These are phyloP conservation scores for Etheostoma perlongum DNA, from an alignment of 2,797 vertebrate species.

Conservation along the genomic window DNA sequence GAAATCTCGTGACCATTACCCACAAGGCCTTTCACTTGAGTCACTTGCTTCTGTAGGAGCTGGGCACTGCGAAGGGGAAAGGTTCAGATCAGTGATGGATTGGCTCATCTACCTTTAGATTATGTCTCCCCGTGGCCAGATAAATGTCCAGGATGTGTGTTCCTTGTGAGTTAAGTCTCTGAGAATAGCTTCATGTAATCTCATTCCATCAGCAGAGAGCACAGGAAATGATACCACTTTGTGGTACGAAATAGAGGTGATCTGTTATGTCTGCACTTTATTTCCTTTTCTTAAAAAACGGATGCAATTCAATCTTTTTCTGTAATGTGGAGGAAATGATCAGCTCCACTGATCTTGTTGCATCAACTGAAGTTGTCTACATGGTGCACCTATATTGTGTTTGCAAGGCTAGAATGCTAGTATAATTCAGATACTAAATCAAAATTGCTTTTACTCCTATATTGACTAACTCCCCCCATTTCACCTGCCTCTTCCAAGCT, in stretches of 20 bases:
- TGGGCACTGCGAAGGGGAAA: conserved; percentile 7
- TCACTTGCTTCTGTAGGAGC: conserved; percentile 20
- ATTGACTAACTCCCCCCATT: not conserved
- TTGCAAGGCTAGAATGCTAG: conserved; percentile 13
- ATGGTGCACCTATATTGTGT: conserved; percentile 25
- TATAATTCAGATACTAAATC: conserved; percentile 47
- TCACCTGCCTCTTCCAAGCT: not conserved
- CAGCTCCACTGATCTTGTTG: conserved; percentile 20
- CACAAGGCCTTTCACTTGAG: conserved; percentile 1
- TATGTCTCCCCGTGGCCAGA: conserved; percentile 61
- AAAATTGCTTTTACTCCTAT: conserved; percentile 37
- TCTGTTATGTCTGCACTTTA: conserved; percentile 61
- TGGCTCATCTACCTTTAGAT: conserved; percentile 56
- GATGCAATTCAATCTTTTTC: conserved; percentile 38
- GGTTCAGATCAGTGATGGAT: conserved; percentile 60
- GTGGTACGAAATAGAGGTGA: conserved; percentile 52
- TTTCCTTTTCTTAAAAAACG: conserved; percentile 52
- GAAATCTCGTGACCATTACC: not conserved
- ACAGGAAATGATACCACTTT: conserved; percentile 60
- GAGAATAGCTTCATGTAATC: conserved; percentile 65
- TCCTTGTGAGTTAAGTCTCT: conserved; percentile 51
- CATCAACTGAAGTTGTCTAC: conserved; percentile 40
- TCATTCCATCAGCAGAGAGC: conserved; percentile 61
- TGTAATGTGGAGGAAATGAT: conserved; percentile 42
- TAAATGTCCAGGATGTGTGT: conserved; percentile 56